A percentile compares a stretch with the other conserved stretches of the same genome.
Conservation (phyloP, 2,113 vertebrate genomes). For the Taxidea taxus region DNA sequence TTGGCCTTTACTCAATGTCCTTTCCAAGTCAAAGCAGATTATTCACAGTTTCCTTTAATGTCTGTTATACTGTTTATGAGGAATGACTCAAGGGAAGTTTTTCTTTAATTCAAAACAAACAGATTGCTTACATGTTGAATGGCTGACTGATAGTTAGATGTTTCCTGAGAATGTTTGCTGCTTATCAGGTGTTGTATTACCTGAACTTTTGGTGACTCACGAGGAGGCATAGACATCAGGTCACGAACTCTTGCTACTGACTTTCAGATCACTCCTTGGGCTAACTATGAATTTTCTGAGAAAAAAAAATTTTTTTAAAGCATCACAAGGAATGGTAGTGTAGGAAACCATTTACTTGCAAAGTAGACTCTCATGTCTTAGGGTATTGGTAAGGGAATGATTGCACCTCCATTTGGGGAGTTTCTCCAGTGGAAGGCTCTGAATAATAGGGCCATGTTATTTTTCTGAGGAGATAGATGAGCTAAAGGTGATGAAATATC, state of each 20-base stretch:
- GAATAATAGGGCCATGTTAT: not conserved
- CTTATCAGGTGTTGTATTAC: slow-evolving; percentile 37
- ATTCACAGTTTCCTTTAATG: slow-evolving; percentile 78
- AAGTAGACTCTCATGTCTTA: not conserved
- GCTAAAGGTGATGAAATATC: not conserved
- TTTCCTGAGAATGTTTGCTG: slow-evolving; percentile 4
- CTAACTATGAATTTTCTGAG: not conserved
- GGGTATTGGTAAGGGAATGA: not conserved
- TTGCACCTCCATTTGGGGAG: not conserved
- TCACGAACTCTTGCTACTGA: not conserved
- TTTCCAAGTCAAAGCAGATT: slow-evolving; percentile 74
- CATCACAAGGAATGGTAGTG: not conserved
- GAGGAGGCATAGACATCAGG: not conserved
- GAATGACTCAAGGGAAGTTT: slow-evolving; percentile 75
- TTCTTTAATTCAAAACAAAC: slow-evolving; percentile 75
- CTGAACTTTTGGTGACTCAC: slow-evolving; percentile 46
- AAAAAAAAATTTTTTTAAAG: not conserved
- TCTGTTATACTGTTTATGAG: slow-evolving; percentile 69
- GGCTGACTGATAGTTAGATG: not conserved
- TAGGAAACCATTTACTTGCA: not conserved
- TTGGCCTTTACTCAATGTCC: slow-evolving; percentile 67
- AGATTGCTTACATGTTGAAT: slow-evolving; percentile 31
- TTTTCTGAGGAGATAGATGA: not conserved
- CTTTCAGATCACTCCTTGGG: not conserved
- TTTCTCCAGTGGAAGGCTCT: not conserved